Evolutionary conservation across 2,888 invertebrate species (phyloP).

Genomic region (Chrysotoxum bicinctum): DNA sequence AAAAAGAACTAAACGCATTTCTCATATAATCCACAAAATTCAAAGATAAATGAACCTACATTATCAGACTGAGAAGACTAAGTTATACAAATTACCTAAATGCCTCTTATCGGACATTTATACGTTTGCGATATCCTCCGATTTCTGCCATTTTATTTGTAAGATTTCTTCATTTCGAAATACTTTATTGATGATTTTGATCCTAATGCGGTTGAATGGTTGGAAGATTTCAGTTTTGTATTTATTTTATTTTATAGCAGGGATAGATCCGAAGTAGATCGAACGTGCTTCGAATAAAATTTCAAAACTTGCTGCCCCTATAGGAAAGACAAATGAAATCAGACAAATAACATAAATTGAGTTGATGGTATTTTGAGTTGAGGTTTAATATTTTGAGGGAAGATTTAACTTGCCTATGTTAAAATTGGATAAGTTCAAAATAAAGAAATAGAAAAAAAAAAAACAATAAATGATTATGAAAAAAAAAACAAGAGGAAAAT

Average conservation of each 20-base stretch:
- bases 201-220: not conserved
- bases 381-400: not conserved
- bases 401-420: not conserved
- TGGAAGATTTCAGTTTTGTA: not conserved
- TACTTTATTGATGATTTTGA: not conserved
- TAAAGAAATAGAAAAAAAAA: not conserved
- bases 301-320: not conserved
- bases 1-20: too few relatives aligned
- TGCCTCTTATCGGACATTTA: not conserved
- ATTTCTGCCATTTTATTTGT: not conserved
- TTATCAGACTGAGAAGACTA: not conserved
- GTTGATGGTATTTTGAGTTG: not conserved
- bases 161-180: not conserved
- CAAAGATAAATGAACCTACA: not conserved
- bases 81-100: not conserved
- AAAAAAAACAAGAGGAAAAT: not conserved
- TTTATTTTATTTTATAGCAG: not conserved
- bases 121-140: not conserved
- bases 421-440: too few relatives aligned
- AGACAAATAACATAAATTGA: not conserved
- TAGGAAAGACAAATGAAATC: not conserved
- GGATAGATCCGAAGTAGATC: not conserved
- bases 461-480: not conserved
- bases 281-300: not conserved
- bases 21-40: too few relatives aligned